Evolutionary conservation across 2,888 invertebrate species (phyloP), one percentile per base, ranked within the genome.

Genomic region (Exocentrus adspersus): DNA sequence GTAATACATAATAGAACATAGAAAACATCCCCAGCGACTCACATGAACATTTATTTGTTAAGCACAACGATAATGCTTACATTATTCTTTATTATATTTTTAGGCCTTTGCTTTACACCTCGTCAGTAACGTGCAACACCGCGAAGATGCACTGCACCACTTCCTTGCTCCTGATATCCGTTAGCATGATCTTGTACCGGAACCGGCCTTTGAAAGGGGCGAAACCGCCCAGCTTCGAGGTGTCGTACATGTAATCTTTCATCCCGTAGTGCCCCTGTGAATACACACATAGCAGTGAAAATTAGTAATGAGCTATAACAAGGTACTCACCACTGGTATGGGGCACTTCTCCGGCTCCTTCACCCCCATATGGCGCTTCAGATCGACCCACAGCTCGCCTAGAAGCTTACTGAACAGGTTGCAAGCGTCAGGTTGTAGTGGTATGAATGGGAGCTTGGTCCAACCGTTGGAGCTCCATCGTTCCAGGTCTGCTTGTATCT

Each of bases 241-340:
- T 37, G 37, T 37, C 37, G 37, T 37, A 37, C 37, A 37, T 37
- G 50, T 7, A 64, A 41, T 64, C 48, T 45, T 46, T 60, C 20
- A 61, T n/a, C 17, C 56, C 51, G 30, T 60, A 64, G 12, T 54
- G 51, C 2, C 60, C 64, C 64, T 62, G 30, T n/a, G n/a, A n/a
- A n/a, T n/a, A n/a, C n/a, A n/a, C n/a, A n/a, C n/a, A n/a, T n/a
- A n/a, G n/a, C n/a, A n/a, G n/a, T n/a, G n/a, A n/a, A n/a, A n/a
- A n/a, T n/a, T n/a, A n/a, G n/a, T n/a, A n/a, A n/a, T n/a, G n/a
- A n/a, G n/a, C n/a, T n/a, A n/a, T n/a, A n/a, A n/a, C n/a, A n/a
- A n/a, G n/a, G n/a, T n/a, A 7, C 24, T 24, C 17, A 60, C 60
- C 30, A 48, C 42, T 2, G 60, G 60, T 10, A 60, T 9, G 16